Base-by-base conservation (phyloP, 2,888 invertebrate species). In the Drosophila sordidula region DNA sequence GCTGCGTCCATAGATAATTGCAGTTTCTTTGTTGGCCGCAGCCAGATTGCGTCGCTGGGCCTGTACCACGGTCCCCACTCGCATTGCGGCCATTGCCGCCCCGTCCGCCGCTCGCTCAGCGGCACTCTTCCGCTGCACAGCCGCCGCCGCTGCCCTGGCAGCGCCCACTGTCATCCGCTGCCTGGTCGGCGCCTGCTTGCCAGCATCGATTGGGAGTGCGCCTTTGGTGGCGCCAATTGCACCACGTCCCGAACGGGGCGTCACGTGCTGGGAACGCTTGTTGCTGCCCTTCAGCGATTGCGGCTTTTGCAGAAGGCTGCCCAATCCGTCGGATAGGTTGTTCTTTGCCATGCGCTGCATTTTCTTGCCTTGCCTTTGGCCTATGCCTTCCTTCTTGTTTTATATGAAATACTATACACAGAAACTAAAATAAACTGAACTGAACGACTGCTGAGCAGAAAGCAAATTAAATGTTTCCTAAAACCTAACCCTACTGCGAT, bases 361-460 rank as follows among this genome's bases (percentile, higher is more conserved):
- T 41, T 18, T 5, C 9, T 41, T 41, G 18, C 18, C 41, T 41
- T 18, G 4, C 1, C 11, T 16, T 16, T 41, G 18, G 4, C 4
- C 11, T 41, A 3, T 32, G 11, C 11, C 12, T 9, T 11, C 18
- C 18, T 5, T 39, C 18, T 5, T 39, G 1, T 34, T 11, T 4
- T 22, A 4, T 22, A 22, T 22, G 11, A 41, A 41, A 16, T 39
- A 9, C 14, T 12, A 39, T 39, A 9, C 16, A 41, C 11, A 41
- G 11, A 18, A 42, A 42, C 4, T 6, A 42, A 42, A 42, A 42
- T 42, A 42, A 42, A 42, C 22, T 34, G 4, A 42, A 42, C 41
- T 42, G 29, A 29, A 8, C 11, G 11, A 42, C 16, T 41, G 9
- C 18, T 22, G 18, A 4, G 12, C 41, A 22, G 41, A 42, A 42